A percentile compares a stretch with the other conserved stretches of the same genome.
Evolutionary conservation across 92 coral and sea anemone species (phyloP).

Genomic region (Epizoanthus scotinus): DNA sequence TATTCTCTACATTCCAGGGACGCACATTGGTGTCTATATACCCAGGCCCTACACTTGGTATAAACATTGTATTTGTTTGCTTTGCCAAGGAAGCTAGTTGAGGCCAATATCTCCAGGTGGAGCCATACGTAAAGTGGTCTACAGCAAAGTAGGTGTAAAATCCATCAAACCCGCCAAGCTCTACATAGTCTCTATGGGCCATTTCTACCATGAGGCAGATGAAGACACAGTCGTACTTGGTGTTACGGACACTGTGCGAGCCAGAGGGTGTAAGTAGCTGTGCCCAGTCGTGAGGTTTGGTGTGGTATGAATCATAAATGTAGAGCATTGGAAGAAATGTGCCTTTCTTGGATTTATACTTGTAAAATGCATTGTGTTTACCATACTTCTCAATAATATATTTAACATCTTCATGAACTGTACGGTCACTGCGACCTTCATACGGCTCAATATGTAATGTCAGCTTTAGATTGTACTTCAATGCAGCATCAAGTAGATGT

Average conservation of each 20-base stretch:
- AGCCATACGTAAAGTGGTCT: constrained; percentile 88
- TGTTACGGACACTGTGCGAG: constrained; percentile 81
- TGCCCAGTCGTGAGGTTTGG: constrained; percentile 86
- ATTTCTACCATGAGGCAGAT: constrained; percentile 87
- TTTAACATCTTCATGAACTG: constrained; percentile 78
- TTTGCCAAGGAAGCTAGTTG: constrained; percentile 73
- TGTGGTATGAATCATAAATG: constrained; percentile 92
- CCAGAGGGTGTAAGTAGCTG: constrained; percentile 74
- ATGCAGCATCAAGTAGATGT: constrained; percentile 71
- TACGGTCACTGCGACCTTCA: constrained; percentile 75
- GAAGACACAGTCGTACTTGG: constrained; percentile 89
- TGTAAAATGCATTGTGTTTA: constrained; percentile 85
- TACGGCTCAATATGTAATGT: constrained; percentile 93
- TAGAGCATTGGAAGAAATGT: constrained; percentile 78
- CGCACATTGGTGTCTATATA: constrained; percentile 88
- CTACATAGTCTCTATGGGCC: constrained; percentile 66
- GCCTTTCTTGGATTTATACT: constrained; percentile 66
- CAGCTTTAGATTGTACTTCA: constrained; percentile 68
- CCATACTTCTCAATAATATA: constrained; percentile 74
- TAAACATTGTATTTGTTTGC: constrained; percentile 78
- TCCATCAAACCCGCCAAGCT: constrained; percentile 96
- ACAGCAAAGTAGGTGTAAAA: constrained; percentile 96
- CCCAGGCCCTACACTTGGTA: constrained; percentile 99
- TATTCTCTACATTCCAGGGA: constrained; percentile 88
- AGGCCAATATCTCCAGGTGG: constrained; percentile 84